phyloP scores from a whole-genome alignment of 1,140 invertebrate genomes.

The Sycobia sp. region DNA sequence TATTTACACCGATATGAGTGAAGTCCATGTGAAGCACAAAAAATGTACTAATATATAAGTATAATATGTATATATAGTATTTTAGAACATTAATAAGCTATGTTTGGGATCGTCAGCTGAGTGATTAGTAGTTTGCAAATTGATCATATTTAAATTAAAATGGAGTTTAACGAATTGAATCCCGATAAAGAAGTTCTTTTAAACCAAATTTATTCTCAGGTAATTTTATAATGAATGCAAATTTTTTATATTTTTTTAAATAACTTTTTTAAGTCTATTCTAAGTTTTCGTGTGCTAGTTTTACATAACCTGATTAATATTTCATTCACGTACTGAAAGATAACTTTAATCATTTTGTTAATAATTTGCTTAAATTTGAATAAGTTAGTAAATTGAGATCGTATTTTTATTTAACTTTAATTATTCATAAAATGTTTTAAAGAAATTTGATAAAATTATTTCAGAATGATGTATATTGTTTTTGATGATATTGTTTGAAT shows the following conservation, averaged over 20 bases:
- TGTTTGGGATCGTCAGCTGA: too few relatives aligned
- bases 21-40: too few relatives aligned
- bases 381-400: background rate
- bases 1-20: too few relatives aligned
- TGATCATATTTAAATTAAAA: too few relatives aligned
- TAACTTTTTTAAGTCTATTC: background rate
- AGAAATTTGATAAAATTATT: too few relatives aligned
- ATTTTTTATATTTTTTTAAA: background rate
- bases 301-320: background rate
- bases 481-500: too few relatives aligned
- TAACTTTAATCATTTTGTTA: background rate
- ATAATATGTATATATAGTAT: too few relatives aligned
- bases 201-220: slow-evolving; percentile 23
- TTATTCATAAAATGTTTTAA: background rate
- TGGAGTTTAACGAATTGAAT: slow-evolving; percentile 21
- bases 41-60: too few relatives aligned
- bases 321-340: background rate
- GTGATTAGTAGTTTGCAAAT: too few relatives aligned
- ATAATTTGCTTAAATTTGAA: background rate
- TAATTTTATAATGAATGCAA: background rate
- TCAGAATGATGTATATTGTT: too few relatives aligned
- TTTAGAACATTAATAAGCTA: too few relatives aligned
- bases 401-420: background rate
- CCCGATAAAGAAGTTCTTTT: slow-evolving; percentile 16
- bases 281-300: background rate